These are phyloP conservation scores for Lithosia quadra DNA, from an alignment of 2,888 invertebrate genomes.

Conservation along the genomic window DNA sequence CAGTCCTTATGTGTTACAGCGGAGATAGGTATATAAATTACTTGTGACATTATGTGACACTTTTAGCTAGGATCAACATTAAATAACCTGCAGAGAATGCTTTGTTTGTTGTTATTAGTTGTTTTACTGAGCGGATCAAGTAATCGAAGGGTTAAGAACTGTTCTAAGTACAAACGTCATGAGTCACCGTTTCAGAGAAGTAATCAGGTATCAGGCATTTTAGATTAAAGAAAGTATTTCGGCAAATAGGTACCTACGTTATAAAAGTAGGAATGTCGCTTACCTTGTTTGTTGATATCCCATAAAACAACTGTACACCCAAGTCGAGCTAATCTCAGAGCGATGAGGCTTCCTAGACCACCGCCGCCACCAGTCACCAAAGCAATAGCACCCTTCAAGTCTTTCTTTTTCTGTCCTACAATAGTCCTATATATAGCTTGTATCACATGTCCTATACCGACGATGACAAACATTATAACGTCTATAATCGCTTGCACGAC, in stretches of 20 bases:
- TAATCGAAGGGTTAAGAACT: background rate
- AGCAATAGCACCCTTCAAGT: conserved; percentile 91
- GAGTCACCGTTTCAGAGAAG: too few relatives aligned
- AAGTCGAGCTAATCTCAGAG: conserved; percentile 91
- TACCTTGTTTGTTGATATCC: conserved; percentile 95
- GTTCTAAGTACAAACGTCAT: too few relatives aligned
- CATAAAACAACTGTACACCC: conserved; percentile 94
- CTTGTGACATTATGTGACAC: conserved; percentile 1
- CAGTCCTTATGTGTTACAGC: background rate
- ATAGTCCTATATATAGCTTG: conserved; percentile 88
- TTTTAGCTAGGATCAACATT: background rate
- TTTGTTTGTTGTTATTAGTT: background rate
- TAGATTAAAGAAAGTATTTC: background rate
- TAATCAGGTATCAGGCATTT: too few relatives aligned
- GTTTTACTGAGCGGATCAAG: background rate
- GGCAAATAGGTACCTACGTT: background rate
- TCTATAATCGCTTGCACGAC: conserved; percentile 86
- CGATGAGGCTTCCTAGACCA: conserved; percentile 93
- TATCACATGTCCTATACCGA: conserved; percentile 80
- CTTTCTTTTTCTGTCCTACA: conserved; percentile 89
- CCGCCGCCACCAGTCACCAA: conserved; percentile 96
- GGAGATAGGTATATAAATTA: background rate
- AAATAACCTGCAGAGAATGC: background rate
- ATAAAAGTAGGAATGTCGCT: conserved; percentile 57
- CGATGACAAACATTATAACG: conserved; percentile 84